Base-by-base conservation (phyloP, 2,888 invertebrate genomes). In the Microctonus brassicae region DNA sequence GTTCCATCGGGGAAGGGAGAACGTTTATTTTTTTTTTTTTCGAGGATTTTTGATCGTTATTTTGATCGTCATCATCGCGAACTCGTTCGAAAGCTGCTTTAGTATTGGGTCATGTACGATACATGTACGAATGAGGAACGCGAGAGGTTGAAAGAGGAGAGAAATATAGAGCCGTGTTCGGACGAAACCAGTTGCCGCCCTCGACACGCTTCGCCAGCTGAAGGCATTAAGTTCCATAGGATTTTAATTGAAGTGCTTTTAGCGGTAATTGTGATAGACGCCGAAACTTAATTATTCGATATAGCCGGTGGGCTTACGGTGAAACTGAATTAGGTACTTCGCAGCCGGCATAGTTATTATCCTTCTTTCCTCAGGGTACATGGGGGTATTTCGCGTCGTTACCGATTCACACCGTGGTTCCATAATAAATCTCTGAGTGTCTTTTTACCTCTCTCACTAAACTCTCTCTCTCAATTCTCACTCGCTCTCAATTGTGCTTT, bases 161-260 rank as follows among this genome's bases (percentile, higher is more conserved):
- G 57, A 47, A 36, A 58, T 60, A 57, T 60, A 69, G 63, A 64
- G 61, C 55, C 61, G 33, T 57, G 53, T 62, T 66, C 24, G 34
- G 67, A 20, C 29, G 52, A 22, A 61, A 42, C 69, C 73, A 60
- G 70, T 61, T 67, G 73, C 70, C 60, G 63, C 63, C 73, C 71
- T 68, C 64, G 60, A 70, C 70, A 70, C 63, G 65, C 66, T 71
- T 67, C 73, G 70, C 76, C 75, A 76, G 74, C 76, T 78, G 75
- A 79, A 74, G 76, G 78, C 77, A 79, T 80, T 82, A 81, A 81
- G 79, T 81, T 79, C 76, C 77, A 80, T 78, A 69, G 77, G 78
- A 79, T 79, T 82, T 81, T 82, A 83, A 81, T 81, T 80, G 79
- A 80, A 82, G 78, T 80, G 82, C 82, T 82, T 82, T 82, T 81